These are phyloP conservation scores for Tenrec ecaudatus DNA, from an alignment of 2,113 vertebrate species.

Conservation along the genomic window DNA sequence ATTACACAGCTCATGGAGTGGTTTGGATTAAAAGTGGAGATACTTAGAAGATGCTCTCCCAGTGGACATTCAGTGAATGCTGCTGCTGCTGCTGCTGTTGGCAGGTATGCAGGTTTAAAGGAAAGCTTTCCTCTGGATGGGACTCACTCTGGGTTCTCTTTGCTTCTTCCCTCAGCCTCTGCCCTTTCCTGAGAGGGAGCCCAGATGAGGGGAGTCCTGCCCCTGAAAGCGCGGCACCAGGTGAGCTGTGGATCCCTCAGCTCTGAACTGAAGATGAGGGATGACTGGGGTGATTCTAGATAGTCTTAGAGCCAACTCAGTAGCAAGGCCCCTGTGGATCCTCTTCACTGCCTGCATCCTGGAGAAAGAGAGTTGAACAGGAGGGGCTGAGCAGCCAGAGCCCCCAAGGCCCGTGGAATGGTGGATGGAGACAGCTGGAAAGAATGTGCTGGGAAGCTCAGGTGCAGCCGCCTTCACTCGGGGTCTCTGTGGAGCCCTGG, in stretches of 20 bases:
- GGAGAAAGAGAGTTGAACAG: neutral
- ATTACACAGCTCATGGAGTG: neutral
- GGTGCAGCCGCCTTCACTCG: neutral
- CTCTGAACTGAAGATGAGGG: neutral
- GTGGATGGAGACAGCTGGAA: neutral
- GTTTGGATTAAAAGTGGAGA: constrained; percentile 16
- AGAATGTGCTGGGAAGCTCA: neutral
- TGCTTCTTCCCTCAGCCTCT: constrained; percentile 46
- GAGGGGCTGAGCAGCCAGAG: neutral
- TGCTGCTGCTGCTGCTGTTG: neutral
- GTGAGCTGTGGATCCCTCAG: constrained; percentile 17
- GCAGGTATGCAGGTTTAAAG: neutral
- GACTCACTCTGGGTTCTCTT: constrained; percentile 32
- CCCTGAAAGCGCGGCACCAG: neutral
- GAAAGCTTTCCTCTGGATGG: neutral
- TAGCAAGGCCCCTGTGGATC: neutral
- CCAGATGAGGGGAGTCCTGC: constrained; percentile 6
- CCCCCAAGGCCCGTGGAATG: too few species aligned
- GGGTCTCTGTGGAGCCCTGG: neutral
- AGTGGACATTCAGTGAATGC: neutral
- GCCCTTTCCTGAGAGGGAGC: constrained; percentile 20
- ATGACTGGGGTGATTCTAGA: neutral
- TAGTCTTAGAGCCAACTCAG: constrained; percentile 1
- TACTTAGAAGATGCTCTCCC: neutral
- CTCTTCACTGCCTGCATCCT: neutral